A percentile compares a stretch with the other conserved stretches of the same genome.
Evolutionary conservation across 1,140 invertebrate genomes (phyloP).

Genomic region (Zaprionus tsacasi): DNA sequence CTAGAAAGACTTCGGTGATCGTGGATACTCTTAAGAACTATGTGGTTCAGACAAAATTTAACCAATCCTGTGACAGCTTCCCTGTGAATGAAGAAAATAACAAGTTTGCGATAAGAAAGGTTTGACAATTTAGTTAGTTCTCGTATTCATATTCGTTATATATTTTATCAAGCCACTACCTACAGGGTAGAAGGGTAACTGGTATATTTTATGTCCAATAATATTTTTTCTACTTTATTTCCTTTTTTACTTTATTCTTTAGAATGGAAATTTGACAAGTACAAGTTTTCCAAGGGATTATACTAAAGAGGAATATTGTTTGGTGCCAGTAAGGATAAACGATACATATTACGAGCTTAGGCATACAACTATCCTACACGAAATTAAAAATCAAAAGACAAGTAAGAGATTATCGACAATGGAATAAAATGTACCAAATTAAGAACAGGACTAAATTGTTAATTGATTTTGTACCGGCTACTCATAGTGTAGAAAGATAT

Average conservation of each 20-base stretch:
- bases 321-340: neutral
- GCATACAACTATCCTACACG: neutral
- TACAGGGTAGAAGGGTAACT: too few relatives aligned
- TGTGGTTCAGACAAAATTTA: neutral
- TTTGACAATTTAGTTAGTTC: too few relatives aligned
- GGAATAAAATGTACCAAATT: too few relatives aligned
- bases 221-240: neutral
- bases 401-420: neutral
- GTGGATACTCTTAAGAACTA: neutral
- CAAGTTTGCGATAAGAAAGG: neutral
- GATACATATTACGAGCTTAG: neutral
- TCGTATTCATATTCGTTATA: too few relatives aligned
- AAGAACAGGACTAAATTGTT: too few relatives aligned
- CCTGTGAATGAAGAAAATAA: neutral
- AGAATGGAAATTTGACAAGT: neutral
- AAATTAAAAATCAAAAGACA: neutral
- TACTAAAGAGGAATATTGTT: slow-evolving; percentile 4
- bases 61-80: neutral
- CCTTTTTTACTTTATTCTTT: neutral
- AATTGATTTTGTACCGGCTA: too few relatives aligned
- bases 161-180: too few relatives aligned
- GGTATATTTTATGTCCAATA: too few relatives aligned
- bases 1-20: too few relatives aligned
- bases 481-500: too few relatives aligned
- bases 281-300: too few relatives aligned